A percentile compares a stretch with the other conserved stretches of the same genome.
phyloP scores from a whole-genome alignment of 2,888 invertebrate genomes.

The Calliphora vomitoria region DNA sequence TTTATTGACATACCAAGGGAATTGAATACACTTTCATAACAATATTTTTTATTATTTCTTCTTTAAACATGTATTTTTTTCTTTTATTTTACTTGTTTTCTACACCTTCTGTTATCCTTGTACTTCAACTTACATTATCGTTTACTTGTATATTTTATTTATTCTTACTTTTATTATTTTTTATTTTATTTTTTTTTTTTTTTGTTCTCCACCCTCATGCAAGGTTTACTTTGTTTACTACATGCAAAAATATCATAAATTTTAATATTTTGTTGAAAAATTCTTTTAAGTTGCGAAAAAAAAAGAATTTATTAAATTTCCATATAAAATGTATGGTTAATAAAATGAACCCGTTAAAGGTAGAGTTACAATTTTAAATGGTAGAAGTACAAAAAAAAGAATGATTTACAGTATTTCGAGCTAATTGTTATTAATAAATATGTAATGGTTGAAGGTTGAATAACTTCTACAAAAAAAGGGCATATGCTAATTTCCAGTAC shows the following conservation, averaged over 20 bases:
- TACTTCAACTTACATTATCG: background rate
- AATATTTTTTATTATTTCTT: background rate
- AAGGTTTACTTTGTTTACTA: background rate
- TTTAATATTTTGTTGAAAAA: conserved; percentile 46
- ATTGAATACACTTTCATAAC: background rate
- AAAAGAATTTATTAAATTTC: background rate
- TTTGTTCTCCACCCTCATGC: background rate
- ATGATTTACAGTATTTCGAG: background rate
- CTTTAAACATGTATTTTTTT: background rate
- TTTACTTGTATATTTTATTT: conserved; percentile 26
- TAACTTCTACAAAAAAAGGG: no score
- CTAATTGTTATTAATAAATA: conserved; percentile 18
- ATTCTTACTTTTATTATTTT: conserved; percentile 20
- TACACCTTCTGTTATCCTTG: conserved; percentile 1
- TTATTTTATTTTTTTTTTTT: conserved; percentile 3
- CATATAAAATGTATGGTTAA: background rate
- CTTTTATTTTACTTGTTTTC: conserved; percentile 20
- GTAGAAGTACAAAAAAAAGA: background rate
- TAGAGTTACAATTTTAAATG: background rate
- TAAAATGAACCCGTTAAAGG: background rate
- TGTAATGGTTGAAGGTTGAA: background rate
- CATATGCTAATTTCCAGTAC: no score
- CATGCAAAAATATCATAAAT: conserved; percentile 44
- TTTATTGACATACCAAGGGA: conserved; percentile 25
- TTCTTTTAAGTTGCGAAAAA: background rate